Evolutionary conservation across 2,888 invertebrate genomes (phyloP), one percentile per base, ranked within the genome.

Genomic region (Ormyrus labotus): DNA sequence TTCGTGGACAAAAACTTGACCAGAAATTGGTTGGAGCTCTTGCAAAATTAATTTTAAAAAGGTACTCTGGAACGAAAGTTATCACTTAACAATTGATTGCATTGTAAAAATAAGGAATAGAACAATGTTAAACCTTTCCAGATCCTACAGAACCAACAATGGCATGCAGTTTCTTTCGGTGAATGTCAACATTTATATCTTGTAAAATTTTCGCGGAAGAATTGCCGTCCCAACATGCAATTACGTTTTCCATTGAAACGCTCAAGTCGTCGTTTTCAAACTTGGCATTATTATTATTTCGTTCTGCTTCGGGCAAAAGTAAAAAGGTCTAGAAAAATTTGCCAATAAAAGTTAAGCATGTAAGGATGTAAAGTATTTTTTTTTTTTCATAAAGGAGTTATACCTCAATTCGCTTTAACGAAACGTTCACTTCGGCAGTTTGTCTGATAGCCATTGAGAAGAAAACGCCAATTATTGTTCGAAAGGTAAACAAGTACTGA

Each of bases 131-230:
- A 86, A 93, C 93, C 91, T 96, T 98, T 87, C 98, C 98, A 50
- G 96, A 93, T 9, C 98, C 98, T 10, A 97, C 97, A 0, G 96
- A 94, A 9, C 98, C 98, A 81, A 98, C 95, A n/a, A 98, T 92
- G 3, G 96, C 96, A 84, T 95, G 94, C 70, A 94, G 91, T 86
- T 94, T 93, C 50, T 92, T 92, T 82, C 92, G 92, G 6, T 92
- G 92, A 5, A 95, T 92, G 0, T 91, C 90, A 8, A 95, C 85
- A 84, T 92, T 93, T 8, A 96, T 90, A 57, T 86, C 83, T 75
- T 86, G 84, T 13, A 89, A 83, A 88, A 91, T 81, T 91, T 91
- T 73, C 13, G 85, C 81, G 61, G 87, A 89, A 8, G 85, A 81
- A 80, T 85, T 84, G 3, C 86, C 86, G 5, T 80, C 78, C 93